Base-by-base conservation (phyloP, 2,888 invertebrate species). In the Ophioninae sp. region DNA sequence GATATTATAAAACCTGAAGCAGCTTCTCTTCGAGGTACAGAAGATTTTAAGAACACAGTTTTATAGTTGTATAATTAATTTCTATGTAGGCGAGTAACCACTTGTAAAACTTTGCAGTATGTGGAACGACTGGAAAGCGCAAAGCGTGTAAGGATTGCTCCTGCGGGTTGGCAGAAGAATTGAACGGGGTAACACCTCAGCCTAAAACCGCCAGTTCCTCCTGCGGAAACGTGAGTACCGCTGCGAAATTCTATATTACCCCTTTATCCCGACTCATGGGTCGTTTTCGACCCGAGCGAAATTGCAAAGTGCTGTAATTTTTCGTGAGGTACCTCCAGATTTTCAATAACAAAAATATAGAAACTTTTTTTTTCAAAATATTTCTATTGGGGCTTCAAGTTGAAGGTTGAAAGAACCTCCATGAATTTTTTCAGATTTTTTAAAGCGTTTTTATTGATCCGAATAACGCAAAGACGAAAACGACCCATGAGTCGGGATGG, bases 121-220 rank as follows among this genome's bases (percentile, higher is more conserved):
- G 97, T 91, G 95, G 96, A 13, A 97, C 97, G 1, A 97, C 97
- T 0, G 98, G 98, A 0, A 97, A 98, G 93, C 95, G 97, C 81
- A 99, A 98, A 93, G 99, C 99, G 0, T 99, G 99, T 91, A 99
- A 99, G 88, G 97, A 99, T 93, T 99, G 99, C 92, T 96, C 97
- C 0, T 99, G 99, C 93, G 99, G 99, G 0, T 94, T 99, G 81
- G 99, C 99, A 3, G 99, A 99, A 87, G 98, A 99, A 93, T 93
- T 99, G 75, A 95, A 95, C 69, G 95, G 94, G 9, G 97, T 96
- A 91, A 78, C 87, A n/a, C 88, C 92, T 44, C 89, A 94, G 90
- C 88, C 94, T 82, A 88, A 87, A 82, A 94, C 95, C 58, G 95
- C 96, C 1, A 97, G 96, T 92, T 99, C 99, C 0, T 97, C 99